Conservation (phyloP, 1,140 invertebrate species). For the Whitmania pigra region DNA sequence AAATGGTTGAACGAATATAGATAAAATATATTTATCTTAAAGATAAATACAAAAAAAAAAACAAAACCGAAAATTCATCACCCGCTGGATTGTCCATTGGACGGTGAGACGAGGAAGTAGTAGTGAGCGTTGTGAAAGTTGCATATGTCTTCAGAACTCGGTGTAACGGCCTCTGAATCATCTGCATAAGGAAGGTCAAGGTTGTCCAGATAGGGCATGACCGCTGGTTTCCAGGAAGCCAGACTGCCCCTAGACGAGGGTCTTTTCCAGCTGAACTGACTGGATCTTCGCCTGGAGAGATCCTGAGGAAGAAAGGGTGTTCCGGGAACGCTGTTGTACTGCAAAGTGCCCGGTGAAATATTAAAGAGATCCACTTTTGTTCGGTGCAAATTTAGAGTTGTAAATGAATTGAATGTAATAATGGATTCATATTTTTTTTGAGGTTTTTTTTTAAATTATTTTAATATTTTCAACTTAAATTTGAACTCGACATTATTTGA, state of each 20-base stretch:
- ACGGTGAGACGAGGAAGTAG: constrained; percentile 8
- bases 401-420: too few species aligned
- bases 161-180: constrained; percentile 90
- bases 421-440: too few species aligned
- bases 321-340: constrained; percentile 76
- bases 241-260: not conserved
- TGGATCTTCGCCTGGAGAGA: constrained; percentile 60
- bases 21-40: too few species aligned
- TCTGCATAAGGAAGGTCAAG: constrained; percentile 92
- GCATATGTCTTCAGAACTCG: constrained; percentile 77
- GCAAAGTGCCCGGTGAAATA: too few species aligned
- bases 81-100: not conserved
- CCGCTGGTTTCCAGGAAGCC: constrained; percentile 63
- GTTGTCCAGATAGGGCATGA: constrained; percentile 83
- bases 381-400: too few species aligned
- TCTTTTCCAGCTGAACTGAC: constrained; percentile 73
- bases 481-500: too few species aligned
- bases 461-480: too few species aligned
- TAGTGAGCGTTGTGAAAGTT: constrained; percentile 30
- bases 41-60: not conserved
- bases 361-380: too few species aligned
- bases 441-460: too few species aligned
- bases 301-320: constrained; percentile 83
- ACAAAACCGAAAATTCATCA: not conserved
- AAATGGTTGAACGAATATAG: too few species aligned